Base-by-base conservation (phyloP, 2,888 invertebrate species). In the Nomada lathburiana region DNA sequence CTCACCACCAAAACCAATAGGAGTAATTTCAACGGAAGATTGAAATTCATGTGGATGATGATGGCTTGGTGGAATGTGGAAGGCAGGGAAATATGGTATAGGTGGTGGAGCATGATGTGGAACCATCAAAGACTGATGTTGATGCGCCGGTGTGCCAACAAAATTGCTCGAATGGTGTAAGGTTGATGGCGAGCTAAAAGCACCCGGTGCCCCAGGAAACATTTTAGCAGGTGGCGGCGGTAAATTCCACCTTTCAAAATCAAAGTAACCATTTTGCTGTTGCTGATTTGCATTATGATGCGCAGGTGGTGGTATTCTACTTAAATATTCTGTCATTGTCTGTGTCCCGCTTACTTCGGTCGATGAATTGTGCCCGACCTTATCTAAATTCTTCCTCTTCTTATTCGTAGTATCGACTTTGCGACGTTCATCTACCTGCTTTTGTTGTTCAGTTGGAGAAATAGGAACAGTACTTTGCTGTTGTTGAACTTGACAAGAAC, bases 221-320 rank as follows among this genome's bases (percentile, higher is more conserved):
- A 96, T 96, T 94, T 96, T 97, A 42, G 96, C 95, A 44, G 96
- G 95, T 23, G 96, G 95, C 11, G 96, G 95, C 55, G 97, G 96
- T 73, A 97, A 94, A 93, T 97, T 97, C 97, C 97, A 97, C 88
- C 97, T 95, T 90, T 97, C 97, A 90, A 97, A 97, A 93, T 97
- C 97, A 90, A 97, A 97, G 92, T 97, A 97, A 71, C 96, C 96
- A 83, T 96, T 96, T 92, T 96, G 96, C 91, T 96, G 96, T 88
- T 95, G 95, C 62, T 91, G 93, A 89, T 92, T 94, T 5, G 95
- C 95, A 70, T 96, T 96, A 90, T 96, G 96, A 91, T 97, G 97
- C 5, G 97, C 97, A 23, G 97, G 97, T 10, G 97, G 97, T 80
- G 96, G 96, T 87, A 96, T 95, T 91, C 97, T 95, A 89, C 95